Evolutionary conservation across 2,113 vertebrate genomes (phyloP), one percentile per base, ranked within the genome.

Genomic region (Varanus komodoensis): DNA sequence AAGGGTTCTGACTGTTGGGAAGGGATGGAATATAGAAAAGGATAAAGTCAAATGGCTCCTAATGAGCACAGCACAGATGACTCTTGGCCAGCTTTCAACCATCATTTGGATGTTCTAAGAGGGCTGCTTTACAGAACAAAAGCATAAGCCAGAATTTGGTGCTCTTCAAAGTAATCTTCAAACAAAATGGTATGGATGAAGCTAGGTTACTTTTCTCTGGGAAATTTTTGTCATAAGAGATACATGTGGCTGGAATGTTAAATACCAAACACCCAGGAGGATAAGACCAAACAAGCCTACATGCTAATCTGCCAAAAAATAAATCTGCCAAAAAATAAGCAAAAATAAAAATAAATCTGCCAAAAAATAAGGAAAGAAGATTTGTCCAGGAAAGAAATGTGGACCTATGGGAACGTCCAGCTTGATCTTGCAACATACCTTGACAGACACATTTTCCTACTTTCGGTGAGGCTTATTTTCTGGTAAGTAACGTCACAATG

Each of bases 121-220:
- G 68, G 84, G 61, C 23, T 82, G 44, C 77, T 81, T 44, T 83
- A 84, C 14, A 11, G 0, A 17, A 88, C 69, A 38, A 89, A 92
- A 79, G 38, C 89, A 81, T 92, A 93, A 68, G 3, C 61, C 6
- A 85, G 29, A 78, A 84, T 44, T 44, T 44, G 38, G 15, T 34
- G 71, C 74, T 78, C 6, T 12, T 94, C 93, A 91, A 74, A 88
- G 93, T 78, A 77, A 92, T 91, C 92, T 89, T 80, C 44, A 91
- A 84, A 54, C 77, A 78, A 85, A 32, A 87, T 38, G 79, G 19
- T 50, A 94, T 92, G 88, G 27, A 90, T 82, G 68, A 29, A 25
- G 86, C 91, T 87, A 92, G 4, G 85, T 7, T 94, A 19, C 74
- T 52, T 89, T 89, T 77, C 14, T 84, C 21, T 25, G 68, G 25